Percentiles rank a stretch among this genome's conserved stretches.
Evolutionary conservation across 2,797 vertebrate genomes (phyloP).

Genomic region (Melanotaenia nigrans): DNA sequence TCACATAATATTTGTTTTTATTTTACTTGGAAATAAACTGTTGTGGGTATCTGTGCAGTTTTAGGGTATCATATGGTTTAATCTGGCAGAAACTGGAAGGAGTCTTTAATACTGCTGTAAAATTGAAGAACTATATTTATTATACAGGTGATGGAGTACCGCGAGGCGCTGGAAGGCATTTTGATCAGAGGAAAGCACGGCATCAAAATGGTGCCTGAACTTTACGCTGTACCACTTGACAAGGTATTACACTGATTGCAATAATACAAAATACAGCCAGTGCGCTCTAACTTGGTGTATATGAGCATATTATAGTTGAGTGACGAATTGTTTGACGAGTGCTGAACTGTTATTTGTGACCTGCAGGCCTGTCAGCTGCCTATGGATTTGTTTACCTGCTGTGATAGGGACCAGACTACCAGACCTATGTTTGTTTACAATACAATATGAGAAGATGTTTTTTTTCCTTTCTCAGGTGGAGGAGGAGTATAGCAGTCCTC

Average conservation of each 20-base stretch:
- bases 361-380: background rate
- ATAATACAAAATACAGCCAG: background rate
- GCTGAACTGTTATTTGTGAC: background rate
- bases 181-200: conserved; percentile 93
- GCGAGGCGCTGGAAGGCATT: conserved; percentile 93
- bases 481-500: conserved; percentile 93
- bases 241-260: conserved; percentile 82
- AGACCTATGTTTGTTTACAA: conserved; percentile 8
- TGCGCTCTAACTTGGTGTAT: background rate
- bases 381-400: background rate
- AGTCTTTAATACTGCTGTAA: background rate
- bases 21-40: no score
- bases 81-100: no score
- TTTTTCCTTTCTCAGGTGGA: conserved; percentile 83
- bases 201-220: conserved; percentile 92
- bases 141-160: conserved; percentile 93
- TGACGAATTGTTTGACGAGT: background rate
- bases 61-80: no score
- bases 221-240: conserved; percentile 90
- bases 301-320: background rate
- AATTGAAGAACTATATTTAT: conserved; percentile 5
- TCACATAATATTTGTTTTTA: no score
- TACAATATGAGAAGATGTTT: background rate
- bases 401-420: background rate
- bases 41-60: no score